These are phyloP conservation scores for Eulemur macaco DNA, from an alignment of 2,113 vertebrate species.

Conservation along the genomic window DNA sequence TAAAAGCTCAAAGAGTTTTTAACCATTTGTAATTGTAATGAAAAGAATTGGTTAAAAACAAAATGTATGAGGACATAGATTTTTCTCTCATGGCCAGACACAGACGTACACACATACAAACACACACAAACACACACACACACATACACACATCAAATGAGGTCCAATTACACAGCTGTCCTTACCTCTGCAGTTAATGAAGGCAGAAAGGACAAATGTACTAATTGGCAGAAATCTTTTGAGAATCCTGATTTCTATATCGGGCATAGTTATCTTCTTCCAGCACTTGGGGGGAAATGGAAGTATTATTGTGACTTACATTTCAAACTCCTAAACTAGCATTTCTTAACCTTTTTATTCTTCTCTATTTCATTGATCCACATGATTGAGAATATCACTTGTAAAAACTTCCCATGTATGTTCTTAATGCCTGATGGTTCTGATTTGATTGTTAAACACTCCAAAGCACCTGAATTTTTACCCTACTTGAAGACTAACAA, in stretches of 20 bases:
- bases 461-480: neutral
- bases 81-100: neutral
- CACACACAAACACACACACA: fast-evolving
- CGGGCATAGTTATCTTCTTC: neutral
- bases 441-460: neutral
- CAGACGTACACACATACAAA: neutral
- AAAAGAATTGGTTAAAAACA: neutral
- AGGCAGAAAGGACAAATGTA: neutral
- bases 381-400: neutral
- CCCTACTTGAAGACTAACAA: neutral
- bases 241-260: neutral
- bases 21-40: neutral
- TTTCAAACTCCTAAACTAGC: neutral
- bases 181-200: neutral
- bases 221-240: neutral
- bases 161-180: neutral
- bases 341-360: neutral
- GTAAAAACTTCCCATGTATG: neutral
- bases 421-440: neutral
- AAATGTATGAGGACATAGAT: neutral
- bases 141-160: fast-evolving
- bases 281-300: neutral
- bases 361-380: neutral
- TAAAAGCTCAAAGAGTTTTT: neutral
- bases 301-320: neutral